These are phyloP conservation scores for Macrochelys suwanniensis DNA, from an alignment of 2,797 vertebrate genomes.

Conservation along the genomic window DNA sequence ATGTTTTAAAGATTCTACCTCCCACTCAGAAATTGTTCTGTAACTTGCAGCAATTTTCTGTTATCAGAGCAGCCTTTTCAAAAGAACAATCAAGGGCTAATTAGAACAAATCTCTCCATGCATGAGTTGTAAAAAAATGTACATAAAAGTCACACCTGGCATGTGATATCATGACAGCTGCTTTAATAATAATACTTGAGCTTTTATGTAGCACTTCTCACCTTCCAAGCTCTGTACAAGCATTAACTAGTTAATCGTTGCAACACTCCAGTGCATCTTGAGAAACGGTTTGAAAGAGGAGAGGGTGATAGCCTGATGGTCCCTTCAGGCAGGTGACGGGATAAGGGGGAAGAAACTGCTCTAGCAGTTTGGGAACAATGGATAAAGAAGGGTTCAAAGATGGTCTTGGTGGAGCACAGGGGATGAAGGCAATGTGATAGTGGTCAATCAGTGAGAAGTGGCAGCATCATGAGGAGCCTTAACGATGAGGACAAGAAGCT, in stretches of 20 bases:
- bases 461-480: not conserved
- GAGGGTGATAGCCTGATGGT: not conserved
- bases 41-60: constrained; percentile 12
- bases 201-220: not conserved
- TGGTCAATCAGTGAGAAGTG: not conserved
- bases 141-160: constrained; percentile 33
- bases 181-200: constrained; percentile 41
- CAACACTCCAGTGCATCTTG: not conserved
- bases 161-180: not conserved
- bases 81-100: not conserved
- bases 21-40: constrained; percentile 8
- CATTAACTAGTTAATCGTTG: not conserved
- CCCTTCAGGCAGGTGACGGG: not conserved
- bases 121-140: constrained; percentile 16
- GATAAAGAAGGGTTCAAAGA: not conserved
- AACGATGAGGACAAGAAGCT: not conserved
- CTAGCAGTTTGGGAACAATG: not conserved
- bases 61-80: constrained; percentile 18
- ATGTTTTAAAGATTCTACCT: not conserved
- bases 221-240: not conserved
- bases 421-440: not conserved
- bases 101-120: constrained; percentile 38
- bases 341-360: not conserved
- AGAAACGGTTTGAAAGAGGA: not conserved
- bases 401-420: not conserved